Percentiles rank a stretch among this genome's conserved stretches.
Evolutionary conservation across 2,888 invertebrate species (phyloP).

Genomic region (Leistus spinibarbis): DNA sequence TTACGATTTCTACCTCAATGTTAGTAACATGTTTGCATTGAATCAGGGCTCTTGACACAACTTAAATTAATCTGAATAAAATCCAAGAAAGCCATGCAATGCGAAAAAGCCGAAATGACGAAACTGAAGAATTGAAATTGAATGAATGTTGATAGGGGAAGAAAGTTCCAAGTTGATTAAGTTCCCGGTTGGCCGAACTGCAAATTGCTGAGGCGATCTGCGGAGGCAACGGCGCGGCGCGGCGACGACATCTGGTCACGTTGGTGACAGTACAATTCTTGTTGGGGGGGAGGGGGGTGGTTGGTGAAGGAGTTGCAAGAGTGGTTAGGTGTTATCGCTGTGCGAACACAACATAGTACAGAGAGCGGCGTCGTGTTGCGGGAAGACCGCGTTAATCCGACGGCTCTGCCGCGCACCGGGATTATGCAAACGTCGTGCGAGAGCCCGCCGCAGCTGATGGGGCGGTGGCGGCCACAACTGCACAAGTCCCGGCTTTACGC

Average conservation of each 20-base stretch:
- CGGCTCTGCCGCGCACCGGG: neutral
- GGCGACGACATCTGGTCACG: conserved; percentile 2
- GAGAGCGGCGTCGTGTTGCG: neutral
- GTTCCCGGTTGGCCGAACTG: conserved; percentile 30
- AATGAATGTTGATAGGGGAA: conserved; percentile 40
- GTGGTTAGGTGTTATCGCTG: conserved; percentile 1
- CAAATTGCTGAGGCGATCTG: conserved; percentile 22
- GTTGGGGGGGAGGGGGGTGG: neutral
- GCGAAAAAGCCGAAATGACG: neutral
- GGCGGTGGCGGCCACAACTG: neutral
- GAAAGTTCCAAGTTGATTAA: conserved; percentile 43
- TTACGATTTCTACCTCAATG: too few relatives aligned
- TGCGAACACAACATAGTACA: conserved; percentile 1
- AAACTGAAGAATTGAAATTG: neutral
- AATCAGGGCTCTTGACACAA: too few relatives aligned
- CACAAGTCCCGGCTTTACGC: neutral
- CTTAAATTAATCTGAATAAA: neutral
- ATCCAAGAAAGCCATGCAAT: neutral
- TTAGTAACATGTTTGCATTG: too few relatives aligned
- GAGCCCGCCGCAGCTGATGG: neutral
- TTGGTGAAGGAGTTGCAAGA: too few relatives aligned
- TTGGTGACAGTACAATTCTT: neutral
- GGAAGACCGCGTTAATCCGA: neutral
- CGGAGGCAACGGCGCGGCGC: neutral
- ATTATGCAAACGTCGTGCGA: conserved; percentile 6